These are phyloP conservation scores for Villa cingulata DNA, from an alignment of 2,888 invertebrate genomes.

Conservation along the genomic window DNA sequence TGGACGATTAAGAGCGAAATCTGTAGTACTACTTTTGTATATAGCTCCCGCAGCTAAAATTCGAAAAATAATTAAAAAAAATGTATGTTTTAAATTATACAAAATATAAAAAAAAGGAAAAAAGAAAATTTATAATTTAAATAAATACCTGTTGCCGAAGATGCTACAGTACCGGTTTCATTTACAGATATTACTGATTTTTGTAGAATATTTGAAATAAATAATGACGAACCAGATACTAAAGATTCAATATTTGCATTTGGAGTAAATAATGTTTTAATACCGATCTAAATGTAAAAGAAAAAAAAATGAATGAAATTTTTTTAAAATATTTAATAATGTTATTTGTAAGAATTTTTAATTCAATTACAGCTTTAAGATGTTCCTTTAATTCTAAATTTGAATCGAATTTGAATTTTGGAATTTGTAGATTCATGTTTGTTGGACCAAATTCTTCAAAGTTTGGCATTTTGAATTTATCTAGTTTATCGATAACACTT, in stretches of 20 bases:
- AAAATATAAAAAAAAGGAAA: too few relatives aligned
- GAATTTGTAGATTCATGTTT: too few relatives aligned
- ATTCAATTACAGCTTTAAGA: too few relatives aligned
- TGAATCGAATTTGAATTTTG: neutral
- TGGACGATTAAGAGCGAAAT: conserved; percentile 50
- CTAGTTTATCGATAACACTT: neutral
- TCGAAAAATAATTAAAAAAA: neutral
- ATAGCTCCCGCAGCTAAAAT: too few relatives aligned
- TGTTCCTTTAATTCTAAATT: too few relatives aligned
- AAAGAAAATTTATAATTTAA: neutral
- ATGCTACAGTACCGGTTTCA: neutral
- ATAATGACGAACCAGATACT: neutral
- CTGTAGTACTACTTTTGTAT: conserved; percentile 35
- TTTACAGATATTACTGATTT: neutral
- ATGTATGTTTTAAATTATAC: too few relatives aligned
- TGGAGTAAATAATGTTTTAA: neutral
- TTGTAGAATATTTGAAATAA: neutral
- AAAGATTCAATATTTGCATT: neutral
- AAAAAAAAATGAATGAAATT: too few relatives aligned
- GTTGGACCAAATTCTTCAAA: too few relatives aligned
- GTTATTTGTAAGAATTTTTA: too few relatives aligned
- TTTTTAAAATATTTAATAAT: too few relatives aligned
- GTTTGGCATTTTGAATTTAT: too few relatives aligned
- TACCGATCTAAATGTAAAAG: neutral
- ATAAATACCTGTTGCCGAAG: neutral